A percentile compares a stretch with the other conserved stretches of the same genome.
Evolutionary conservation across 2,113 vertebrate genomes (phyloP).

Genomic region (Spea bombifrons): DNA sequence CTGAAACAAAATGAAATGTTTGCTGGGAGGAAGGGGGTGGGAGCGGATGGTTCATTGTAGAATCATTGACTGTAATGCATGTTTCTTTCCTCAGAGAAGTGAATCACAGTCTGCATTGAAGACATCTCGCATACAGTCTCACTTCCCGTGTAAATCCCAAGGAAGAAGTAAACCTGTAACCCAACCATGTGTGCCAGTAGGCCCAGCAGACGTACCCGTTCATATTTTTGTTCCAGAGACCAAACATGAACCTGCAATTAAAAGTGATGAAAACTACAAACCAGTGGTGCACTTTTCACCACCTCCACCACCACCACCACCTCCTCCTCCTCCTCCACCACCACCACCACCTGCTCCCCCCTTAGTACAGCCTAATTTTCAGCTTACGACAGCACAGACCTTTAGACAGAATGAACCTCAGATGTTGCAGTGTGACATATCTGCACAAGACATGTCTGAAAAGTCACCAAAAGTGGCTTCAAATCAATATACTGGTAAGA

Average conservation of each 20-base stretch:
- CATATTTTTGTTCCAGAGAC: constrained; percentile 59
- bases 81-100: constrained; percentile 67
- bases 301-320: constrained; percentile 1
- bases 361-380: not conserved
- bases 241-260: constrained; percentile 8
- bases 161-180: constrained; percentile 20
- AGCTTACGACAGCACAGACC: accelerated
- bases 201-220: constrained; percentile 60
- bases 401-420: constrained; percentile 53
- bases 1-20: constrained; percentile 8
- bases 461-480: constrained; percentile 53
- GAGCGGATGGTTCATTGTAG: not conserved
- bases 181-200: constrained; percentile 24
- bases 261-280: not conserved
- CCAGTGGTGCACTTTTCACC: not conserved
- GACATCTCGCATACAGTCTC: constrained; percentile 58
- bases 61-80: not conserved
- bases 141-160: constrained; percentile 48
- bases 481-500: constrained; percentile 77
- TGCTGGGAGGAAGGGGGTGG: not conserved
- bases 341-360: not conserved
- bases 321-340: not conserved
- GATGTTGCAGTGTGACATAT: constrained; percentile 57
- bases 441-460: constrained; percentile 2
- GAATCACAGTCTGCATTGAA: constrained; percentile 70